Conservation (phyloP, 2,888 invertebrate genomes). For the Amphiduros pacificus region DNA sequence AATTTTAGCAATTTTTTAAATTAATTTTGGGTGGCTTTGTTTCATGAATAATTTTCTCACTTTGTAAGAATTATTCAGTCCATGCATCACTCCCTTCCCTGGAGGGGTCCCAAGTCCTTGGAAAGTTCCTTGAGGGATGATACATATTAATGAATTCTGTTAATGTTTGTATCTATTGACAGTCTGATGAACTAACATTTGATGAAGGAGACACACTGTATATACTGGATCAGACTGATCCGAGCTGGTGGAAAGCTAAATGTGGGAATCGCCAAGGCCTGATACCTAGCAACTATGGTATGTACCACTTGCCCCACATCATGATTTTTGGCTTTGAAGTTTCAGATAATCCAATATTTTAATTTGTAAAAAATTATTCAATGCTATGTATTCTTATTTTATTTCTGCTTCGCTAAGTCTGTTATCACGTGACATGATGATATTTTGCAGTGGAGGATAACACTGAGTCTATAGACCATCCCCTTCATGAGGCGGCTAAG, state of each 20-base stretch:
- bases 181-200: slow-evolving; percentile 68
- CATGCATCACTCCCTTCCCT: background rate
- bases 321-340: too few relatives aligned
- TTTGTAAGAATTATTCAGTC: background rate
- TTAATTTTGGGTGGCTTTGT: too few relatives aligned
- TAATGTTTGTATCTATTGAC: background rate
- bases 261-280: slow-evolving; percentile 65
- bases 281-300: slow-evolving; percentile 69
- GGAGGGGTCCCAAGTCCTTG: background rate
- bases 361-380: too few relatives aligned
- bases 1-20: background rate
- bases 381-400: too few relatives aligned
- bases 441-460: slow-evolving; percentile 63
- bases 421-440: too few relatives aligned
- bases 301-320: too few relatives aligned
- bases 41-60: background rate
- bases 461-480: slow-evolving; percentile 66
- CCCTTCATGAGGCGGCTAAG: slow-evolving; percentile 70
- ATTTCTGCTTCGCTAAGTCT: too few relatives aligned
- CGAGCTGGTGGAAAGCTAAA: slow-evolving; percentile 67
- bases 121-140: too few relatives aligned
- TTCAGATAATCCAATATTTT: too few relatives aligned
- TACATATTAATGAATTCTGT: background rate
- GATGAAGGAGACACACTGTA: slow-evolving; percentile 70
- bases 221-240: slow-evolving; percentile 63